phyloP scores from a whole-genome alignment of 2,797 vertebrate species.

The Choloepus didactylus region DNA sequence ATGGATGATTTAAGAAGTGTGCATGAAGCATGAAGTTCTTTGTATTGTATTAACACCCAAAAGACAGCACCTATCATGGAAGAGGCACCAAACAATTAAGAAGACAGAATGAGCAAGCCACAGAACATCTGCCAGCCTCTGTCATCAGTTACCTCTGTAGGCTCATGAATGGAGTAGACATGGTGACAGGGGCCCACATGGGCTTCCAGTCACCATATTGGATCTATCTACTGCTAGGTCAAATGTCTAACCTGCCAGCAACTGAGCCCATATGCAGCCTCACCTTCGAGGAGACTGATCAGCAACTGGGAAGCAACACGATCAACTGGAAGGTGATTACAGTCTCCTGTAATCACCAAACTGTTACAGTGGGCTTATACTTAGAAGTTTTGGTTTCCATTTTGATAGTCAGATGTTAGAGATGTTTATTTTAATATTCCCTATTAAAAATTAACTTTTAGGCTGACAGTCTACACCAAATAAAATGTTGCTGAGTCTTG shows the following conservation, averaged over 20 bases:
- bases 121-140: too few species aligned
- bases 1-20: background rate
- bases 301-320: background rate
- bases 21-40: background rate
- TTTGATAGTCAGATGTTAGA: slow-evolving; percentile 7
- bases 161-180: background rate
- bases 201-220: background rate
- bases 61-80: background rate
- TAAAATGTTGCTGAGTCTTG: slow-evolving; percentile 38
- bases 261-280: background rate
- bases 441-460: slow-evolving; percentile 53
- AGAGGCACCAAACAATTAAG: background rate
- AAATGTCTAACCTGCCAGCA: background rate
- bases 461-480: slow-evolving; percentile 12
- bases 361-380: background rate
- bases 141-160: background rate
- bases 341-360: background rate
- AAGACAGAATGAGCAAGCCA: background rate
- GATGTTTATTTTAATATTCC: slow-evolving; percentile 59
- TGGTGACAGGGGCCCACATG: background rate
- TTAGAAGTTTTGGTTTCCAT: slow-evolving; percentile 51
- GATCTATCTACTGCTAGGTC: background rate
- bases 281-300: background rate
- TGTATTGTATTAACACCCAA: background rate
- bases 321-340: background rate